Conservation (phyloP, 1,140 invertebrate genomes). For the Leptinotarsa lineolata region DNA sequence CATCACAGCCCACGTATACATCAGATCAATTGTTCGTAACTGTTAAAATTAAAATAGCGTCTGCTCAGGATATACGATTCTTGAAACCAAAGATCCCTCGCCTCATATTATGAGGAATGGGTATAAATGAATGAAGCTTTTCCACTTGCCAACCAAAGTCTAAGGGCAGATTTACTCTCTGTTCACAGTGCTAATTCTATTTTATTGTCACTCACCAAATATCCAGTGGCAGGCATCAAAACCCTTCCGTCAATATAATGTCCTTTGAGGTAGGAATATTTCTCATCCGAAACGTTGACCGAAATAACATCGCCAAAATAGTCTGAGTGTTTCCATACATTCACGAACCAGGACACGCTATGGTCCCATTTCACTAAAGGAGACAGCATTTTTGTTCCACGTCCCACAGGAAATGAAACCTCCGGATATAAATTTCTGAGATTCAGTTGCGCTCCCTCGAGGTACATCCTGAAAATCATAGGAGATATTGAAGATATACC, state of each 20-base stretch:
- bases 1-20: too few relatives aligned
- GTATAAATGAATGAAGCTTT: too few relatives aligned
- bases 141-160: too few relatives aligned
- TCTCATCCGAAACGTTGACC: conserved; percentile 8
- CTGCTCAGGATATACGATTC: too few relatives aligned
- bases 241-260: conserved; percentile 92
- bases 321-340: background rate
- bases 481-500: too few relatives aligned
- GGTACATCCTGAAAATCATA: conserved; percentile 67
- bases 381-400: conserved; percentile 84
- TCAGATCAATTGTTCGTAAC: too few relatives aligned
- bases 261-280: conserved; percentile 69
- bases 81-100: too few relatives aligned
- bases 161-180: too few relatives aligned
- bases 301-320: conserved; percentile 24
- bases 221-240: conserved; percentile 93
- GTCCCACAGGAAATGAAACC: conserved; percentile 79
- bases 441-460: conserved; percentile 81
- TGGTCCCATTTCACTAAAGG: conserved; percentile 91
- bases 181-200: too few relatives aligned
- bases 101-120: too few relatives aligned
- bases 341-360: conserved; percentile 65
- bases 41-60: too few relatives aligned
- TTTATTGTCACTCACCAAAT: conserved; percentile 65
- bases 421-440: conserved; percentile 74